Conservation (phyloP, 2,797 vertebrate species). For the Lepilemur septentrionalis region DNA sequence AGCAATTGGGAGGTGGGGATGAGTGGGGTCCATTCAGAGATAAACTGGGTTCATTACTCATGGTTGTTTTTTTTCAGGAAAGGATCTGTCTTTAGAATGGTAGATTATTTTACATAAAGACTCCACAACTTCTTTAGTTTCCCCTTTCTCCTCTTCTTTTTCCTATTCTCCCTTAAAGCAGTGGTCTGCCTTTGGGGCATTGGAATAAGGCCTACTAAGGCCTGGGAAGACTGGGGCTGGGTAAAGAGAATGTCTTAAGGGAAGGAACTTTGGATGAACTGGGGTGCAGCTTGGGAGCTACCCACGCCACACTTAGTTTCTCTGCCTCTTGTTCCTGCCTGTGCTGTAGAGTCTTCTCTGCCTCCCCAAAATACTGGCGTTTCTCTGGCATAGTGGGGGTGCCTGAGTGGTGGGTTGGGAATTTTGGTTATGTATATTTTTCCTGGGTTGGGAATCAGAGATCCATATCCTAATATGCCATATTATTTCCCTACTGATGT, state of each 20-base stretch:
- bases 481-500: slow-evolving; percentile 26
- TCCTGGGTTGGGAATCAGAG: background rate
- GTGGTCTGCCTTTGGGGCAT: background rate
- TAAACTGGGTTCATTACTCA: slow-evolving; percentile 32
- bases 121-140: background rate
- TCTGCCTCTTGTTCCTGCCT: background rate
- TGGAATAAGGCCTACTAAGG: background rate
- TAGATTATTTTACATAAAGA: slow-evolving; percentile 33
- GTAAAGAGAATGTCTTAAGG: background rate
- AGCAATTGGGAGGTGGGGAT: background rate
- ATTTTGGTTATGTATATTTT: slow-evolving; percentile 1
- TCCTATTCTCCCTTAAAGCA: background rate
- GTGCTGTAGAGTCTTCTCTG: background rate
- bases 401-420: background rate
- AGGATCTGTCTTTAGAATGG: background rate
- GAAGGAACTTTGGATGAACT: background rate
- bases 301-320: background rate
- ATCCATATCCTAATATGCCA: background rate
- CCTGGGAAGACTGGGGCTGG: background rate
- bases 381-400: background rate
- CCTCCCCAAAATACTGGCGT: background rate
- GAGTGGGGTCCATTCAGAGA: background rate
- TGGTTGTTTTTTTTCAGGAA: background rate
- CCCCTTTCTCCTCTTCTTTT: background rate
- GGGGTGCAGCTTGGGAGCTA: background rate